These are phyloP conservation scores for Oreamnos americanus DNA, from an alignment of 2,113 vertebrate species.

Conservation along the genomic window DNA sequence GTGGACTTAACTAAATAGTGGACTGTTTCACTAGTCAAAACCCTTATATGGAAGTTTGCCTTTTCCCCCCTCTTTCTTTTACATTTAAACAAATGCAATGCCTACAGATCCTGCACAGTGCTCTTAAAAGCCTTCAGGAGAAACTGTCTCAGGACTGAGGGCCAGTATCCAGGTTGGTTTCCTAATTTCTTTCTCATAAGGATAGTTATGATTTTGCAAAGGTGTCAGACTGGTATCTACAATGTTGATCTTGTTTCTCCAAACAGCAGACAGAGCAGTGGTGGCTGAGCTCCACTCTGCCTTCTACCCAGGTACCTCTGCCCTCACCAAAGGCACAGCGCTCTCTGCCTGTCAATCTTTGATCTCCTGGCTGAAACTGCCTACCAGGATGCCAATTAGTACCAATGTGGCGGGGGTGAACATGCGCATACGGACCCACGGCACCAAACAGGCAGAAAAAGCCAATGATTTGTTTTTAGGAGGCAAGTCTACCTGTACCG, in stretches of 20 bases:
- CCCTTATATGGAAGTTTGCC: not conserved
- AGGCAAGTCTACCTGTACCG: not conserved
- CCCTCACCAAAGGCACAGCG: not conserved
- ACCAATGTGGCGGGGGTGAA: not conserved
- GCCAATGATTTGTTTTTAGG: not conserved
- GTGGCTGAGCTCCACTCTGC: not conserved
- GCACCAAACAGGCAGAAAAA: not conserved
- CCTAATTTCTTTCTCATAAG: not conserved
- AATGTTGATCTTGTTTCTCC: not conserved
- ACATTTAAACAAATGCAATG: not conserved
- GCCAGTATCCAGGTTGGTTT: not conserved
- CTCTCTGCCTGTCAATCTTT: not conserved
- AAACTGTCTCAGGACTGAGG: not conserved
- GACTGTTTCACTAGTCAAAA: not conserved
- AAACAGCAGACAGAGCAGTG: not conserved
- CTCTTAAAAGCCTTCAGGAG: not conserved
- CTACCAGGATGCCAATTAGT: conserved; percentile 15
- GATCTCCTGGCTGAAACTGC: not conserved
- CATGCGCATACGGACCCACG: not conserved
- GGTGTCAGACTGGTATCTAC: not conserved
- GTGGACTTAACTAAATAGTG: not conserved
- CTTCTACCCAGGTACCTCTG: not conserved
- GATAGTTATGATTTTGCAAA: conserved; percentile 19
- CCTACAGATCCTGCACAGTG: not conserved
- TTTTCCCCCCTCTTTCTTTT: not conserved